Evolutionary conservation across 2,888 invertebrate genomes (phyloP).

Genomic region (Aquatica leii): DNA sequence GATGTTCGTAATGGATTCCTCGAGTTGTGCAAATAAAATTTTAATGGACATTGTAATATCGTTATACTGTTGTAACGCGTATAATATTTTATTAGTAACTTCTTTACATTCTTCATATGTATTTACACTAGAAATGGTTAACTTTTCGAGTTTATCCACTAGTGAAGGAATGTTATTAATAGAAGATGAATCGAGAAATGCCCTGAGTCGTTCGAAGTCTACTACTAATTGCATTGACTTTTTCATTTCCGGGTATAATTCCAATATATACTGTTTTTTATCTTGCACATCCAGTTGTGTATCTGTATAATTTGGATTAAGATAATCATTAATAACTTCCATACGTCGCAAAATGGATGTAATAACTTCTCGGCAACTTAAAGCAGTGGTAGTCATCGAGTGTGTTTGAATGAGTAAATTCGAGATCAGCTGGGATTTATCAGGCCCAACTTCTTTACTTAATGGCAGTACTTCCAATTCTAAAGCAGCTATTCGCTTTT

Average conservation of each 20-base stretch:
- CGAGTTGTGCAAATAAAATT: slow-evolving; percentile 60
- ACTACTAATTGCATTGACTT: slow-evolving; percentile 56
- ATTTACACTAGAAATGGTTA: slow-evolving; percentile 58
- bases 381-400: slow-evolving; percentile 62
- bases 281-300: slow-evolving; percentile 59
- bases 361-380: slow-evolving; percentile 63
- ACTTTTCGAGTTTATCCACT: slow-evolving; percentile 57
- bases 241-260: slow-evolving; percentile 61
- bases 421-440: slow-evolving; percentile 53
- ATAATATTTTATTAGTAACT: slow-evolving; percentile 57
- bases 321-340: slow-evolving; percentile 60
- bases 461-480: slow-evolving; percentile 60
- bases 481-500: slow-evolving; percentile 60
- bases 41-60: slow-evolving; percentile 62
- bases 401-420: slow-evolving; percentile 62
- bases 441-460: slow-evolving; percentile 46
- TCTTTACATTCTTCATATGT: slow-evolving; percentile 57
- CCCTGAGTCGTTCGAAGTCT: slow-evolving; percentile 58
- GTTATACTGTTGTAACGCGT: slow-evolving; percentile 62
- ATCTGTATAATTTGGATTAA: slow-evolving; percentile 61
- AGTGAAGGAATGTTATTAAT: slow-evolving; percentile 60
- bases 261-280: slow-evolving; percentile 61
- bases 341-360: slow-evolving; percentile 60
- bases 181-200: slow-evolving; percentile 59
- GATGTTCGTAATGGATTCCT: slow-evolving; percentile 58